Conservation (phyloP, 2,888 invertebrate genomes). For the Agelastica alni region DNA sequence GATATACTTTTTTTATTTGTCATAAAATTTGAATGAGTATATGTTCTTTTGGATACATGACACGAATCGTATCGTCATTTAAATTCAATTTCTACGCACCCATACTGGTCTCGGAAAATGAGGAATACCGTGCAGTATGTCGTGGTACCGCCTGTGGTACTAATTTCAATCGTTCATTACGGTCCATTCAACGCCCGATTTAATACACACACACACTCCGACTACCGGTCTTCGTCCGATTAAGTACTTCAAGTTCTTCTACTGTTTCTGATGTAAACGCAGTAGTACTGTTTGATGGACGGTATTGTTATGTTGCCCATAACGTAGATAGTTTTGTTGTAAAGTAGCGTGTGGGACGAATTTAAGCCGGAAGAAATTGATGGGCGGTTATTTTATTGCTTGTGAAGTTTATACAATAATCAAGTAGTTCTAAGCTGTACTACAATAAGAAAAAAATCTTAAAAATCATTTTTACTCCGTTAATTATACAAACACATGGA, state of each 20-base stretch:
- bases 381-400: too few species aligned
- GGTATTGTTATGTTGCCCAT: not conserved
- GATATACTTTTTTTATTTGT: too few species aligned
- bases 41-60: too few species aligned
- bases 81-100: not conserved
- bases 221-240: slow-evolving; percentile 27
- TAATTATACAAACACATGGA: too few species aligned
- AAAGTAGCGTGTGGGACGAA: not conserved
- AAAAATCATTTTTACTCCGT: too few species aligned
- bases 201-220: slow-evolving; percentile 14
- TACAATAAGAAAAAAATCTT: too few species aligned
- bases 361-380: not conserved
- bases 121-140: slow-evolving; percentile 29
- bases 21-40: too few species aligned
- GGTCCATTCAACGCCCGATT: slow-evolving; percentile 20
- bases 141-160: slow-evolving; percentile 37
- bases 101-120: not conserved
- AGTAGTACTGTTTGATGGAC: not conserved
- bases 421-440: too few species aligned
- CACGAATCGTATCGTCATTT: too few species aligned
- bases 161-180: slow-evolving; percentile 35
- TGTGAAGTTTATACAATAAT: too few species aligned
- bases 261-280: slow-evolving; percentile 1
- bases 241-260: slow-evolving; percentile 5
- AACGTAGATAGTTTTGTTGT: not conserved